Evolutionary conservation across 2,113 vertebrate genomes (phyloP).

Genomic region (Burhinus bistriatus): DNA sequence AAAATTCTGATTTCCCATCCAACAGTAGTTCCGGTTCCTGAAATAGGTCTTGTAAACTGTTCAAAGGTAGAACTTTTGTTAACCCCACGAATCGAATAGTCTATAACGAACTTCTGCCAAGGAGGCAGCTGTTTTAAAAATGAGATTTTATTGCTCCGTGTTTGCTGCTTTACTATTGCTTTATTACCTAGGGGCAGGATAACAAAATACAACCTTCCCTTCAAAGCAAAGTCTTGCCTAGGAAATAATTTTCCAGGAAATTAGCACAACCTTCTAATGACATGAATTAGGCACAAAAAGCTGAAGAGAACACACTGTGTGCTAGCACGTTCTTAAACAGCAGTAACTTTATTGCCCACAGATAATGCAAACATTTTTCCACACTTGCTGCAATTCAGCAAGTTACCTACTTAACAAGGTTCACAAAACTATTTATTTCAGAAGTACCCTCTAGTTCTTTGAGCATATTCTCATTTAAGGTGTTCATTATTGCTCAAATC

Average conservation of each 20-base stretch:
- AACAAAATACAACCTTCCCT: rapidly evolving
- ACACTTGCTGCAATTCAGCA: slow-evolving; percentile 15
- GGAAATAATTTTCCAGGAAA: neutral
- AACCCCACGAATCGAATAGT: neutral
- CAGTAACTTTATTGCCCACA: slow-evolving; percentile 45
- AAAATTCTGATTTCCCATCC: neutral
- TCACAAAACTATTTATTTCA: neutral
- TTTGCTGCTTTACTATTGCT: neutral
- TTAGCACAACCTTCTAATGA: neutral
- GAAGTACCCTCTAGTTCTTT: neutral
- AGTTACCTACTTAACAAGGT: neutral
- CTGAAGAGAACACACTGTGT: neutral
- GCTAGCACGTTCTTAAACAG: neutral
- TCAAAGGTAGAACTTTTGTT: neutral
- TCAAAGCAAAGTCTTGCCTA: neutral
- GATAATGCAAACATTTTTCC: slow-evolving; percentile 22
- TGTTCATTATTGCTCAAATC: slow-evolving; percentile 4
- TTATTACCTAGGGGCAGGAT: neutral
- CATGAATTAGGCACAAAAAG: neutral
- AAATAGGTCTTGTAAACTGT: neutral
- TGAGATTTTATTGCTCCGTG: neutral
- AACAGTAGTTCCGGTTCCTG: neutral
- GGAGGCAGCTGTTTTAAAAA: neutral
- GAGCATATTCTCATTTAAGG: neutral
- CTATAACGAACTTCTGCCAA: neutral